A percentile compares a stretch with the other conserved stretches of the same genome.
Conservation (phyloP, 2,113 vertebrate genomes). For the Elgaria multicarinata region DNA sequence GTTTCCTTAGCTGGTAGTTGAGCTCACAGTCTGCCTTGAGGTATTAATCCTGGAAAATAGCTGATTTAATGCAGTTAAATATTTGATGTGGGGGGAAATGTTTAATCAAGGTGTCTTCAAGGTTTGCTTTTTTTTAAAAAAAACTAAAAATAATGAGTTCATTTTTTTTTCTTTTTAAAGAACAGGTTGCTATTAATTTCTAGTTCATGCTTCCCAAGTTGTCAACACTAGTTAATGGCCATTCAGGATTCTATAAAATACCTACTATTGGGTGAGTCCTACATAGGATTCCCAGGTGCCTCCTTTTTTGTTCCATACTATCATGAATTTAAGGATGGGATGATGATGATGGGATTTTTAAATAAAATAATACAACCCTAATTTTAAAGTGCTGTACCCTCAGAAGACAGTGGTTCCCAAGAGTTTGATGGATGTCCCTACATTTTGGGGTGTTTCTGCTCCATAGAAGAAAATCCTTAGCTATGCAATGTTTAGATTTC, state of each 20-base stretch:
- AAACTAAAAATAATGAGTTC: constrained; percentile 66
- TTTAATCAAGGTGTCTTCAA: constrained; percentile 69
- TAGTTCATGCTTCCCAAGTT: constrained; percentile 46
- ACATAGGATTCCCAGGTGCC: neutral
- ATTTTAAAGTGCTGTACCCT: neutral
- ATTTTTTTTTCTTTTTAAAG: constrained; percentile 68
- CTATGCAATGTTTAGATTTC: neutral
- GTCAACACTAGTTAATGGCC: neutral
- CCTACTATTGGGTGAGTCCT: neutral
- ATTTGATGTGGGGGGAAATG: constrained; percentile 61
- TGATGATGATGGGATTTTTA: no score
- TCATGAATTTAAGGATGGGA: no score
- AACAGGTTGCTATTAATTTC: constrained; percentile 48
- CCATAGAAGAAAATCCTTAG: neutral
- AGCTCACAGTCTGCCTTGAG: constrained; percentile 25
- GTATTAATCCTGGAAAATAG: constrained; percentile 61
- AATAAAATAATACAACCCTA: neutral
- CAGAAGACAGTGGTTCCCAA: neutral
- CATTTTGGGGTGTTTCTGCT: neutral
- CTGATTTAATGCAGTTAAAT: constrained; percentile 61
- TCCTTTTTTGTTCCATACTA: neutral
- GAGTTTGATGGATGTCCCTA: neutral
- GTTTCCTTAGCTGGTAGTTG: neutral
- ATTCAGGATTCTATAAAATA: neutral
- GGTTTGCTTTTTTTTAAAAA: constrained; percentile 72